Conservation (phyloP, 1,140 invertebrate genomes). For the Brachionus paranguensis region DNA sequence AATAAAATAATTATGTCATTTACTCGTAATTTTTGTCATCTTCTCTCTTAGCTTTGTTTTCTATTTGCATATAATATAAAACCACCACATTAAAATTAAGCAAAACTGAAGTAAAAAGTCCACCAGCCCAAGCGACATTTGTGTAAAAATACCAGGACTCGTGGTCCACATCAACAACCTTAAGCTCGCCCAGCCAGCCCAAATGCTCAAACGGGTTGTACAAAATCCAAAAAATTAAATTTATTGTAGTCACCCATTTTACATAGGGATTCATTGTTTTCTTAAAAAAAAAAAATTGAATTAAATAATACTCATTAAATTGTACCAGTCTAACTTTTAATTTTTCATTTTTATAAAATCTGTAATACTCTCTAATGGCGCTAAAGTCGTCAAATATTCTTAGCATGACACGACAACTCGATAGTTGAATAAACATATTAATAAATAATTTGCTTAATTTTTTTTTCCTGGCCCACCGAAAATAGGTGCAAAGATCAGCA, state of each 20-base stretch:
- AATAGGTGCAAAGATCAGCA: constrained; percentile 14
- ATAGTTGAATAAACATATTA: constrained; percentile 34
- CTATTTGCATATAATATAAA: constrained; percentile 2
- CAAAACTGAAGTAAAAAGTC: constrained; percentile 20
- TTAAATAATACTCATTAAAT: neutral
- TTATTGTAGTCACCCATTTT: constrained; percentile 26
- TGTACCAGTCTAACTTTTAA: neutral
- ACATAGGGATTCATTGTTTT: constrained; percentile 23
- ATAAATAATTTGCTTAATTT: neutral
- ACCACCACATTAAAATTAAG: constrained; percentile 13
- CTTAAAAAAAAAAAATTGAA: neutral
- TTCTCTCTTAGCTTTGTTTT: constrained; percentile 24
- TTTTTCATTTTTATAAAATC: constrained; percentile 22
- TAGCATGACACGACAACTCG: constrained; percentile 39
- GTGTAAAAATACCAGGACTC: constrained; percentile 35
- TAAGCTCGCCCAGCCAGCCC: constrained; percentile 29
- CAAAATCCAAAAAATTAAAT: constrained; percentile 28
- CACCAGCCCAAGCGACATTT: constrained; percentile 17
- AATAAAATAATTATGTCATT: neutral
- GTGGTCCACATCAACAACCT: constrained; percentile 11
- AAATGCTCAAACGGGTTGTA: constrained; percentile 38
- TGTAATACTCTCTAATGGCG: constrained; percentile 30
- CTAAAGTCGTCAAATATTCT: constrained; percentile 28
- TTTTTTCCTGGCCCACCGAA: constrained; percentile 8
- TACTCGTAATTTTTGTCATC: constrained; percentile 36